phyloP scores from a whole-genome alignment of 2,888 invertebrate genomes.

The Callyntrura guangdongensis region DNA sequence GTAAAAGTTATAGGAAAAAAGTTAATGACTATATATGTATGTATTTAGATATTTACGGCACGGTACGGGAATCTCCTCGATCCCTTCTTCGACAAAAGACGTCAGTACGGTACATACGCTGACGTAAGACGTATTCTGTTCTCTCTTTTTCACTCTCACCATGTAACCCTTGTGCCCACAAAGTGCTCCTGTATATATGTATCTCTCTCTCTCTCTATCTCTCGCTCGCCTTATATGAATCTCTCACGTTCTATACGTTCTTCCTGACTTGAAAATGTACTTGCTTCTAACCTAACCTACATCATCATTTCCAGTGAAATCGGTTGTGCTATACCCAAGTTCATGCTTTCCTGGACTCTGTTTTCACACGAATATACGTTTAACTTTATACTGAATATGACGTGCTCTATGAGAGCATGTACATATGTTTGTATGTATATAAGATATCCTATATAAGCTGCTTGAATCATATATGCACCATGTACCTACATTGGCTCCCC shows the following conservation, averaged over 20 bases:
- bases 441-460: background rate
- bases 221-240: conserved; percentile 41
- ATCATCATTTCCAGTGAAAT: conserved; percentile 59
- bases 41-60: conserved; percentile 67
- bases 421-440: background rate
- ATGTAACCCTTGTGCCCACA: conserved; percentile 64
- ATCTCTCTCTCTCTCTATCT: no score
- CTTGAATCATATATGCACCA: background rate
- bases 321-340: conserved; percentile 49
- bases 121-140: conserved; percentile 71
- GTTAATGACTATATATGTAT: background rate
- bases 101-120: conserved; percentile 72
- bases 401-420: background rate
- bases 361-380: background rate
- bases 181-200: conserved; percentile 27
- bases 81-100: conserved; percentile 73
- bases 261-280: conserved; percentile 43
- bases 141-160: conserved; percentile 46
- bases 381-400: background rate
- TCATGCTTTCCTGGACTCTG: background rate
- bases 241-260: conserved; percentile 48
- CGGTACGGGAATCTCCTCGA: conserved; percentile 70
- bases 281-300: conserved; percentile 44
- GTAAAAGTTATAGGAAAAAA: background rate
- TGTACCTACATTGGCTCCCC: conserved; percentile 24